These are phyloP conservation scores for Oreonectes daqikongensis DNA, from an alignment of 2,797 vertebrate genomes.

Conservation along the genomic window DNA sequence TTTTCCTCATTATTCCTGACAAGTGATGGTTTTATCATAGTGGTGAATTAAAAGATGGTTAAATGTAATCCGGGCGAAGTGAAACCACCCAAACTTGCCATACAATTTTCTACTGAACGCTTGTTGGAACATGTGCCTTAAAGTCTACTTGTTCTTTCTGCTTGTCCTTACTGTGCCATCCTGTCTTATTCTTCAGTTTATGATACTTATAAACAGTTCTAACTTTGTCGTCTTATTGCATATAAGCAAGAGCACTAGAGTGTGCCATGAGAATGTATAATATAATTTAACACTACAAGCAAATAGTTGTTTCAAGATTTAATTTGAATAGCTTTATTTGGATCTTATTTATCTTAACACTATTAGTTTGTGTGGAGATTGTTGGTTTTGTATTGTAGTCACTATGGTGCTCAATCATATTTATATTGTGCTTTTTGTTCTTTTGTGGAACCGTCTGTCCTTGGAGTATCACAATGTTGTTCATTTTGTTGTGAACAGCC, in stretches of 20 bases:
- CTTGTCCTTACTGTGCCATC: not conserved
- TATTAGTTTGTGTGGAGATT: conserved; percentile 16
- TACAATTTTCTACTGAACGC: not conserved
- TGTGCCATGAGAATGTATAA: conserved; percentile 13
- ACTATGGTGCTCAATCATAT: conserved; percentile 38
- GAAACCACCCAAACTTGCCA: not conserved
- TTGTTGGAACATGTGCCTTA: conserved; percentile 37
- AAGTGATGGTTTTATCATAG: conserved; percentile 12
- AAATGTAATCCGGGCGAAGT: conserved; percentile 3
- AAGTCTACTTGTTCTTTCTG: conserved; percentile 15
- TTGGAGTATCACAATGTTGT: conserved; percentile 64
- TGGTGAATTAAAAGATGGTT: not conserved
- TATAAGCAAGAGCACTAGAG: not conserved
- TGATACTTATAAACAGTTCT: conserved; percentile 16
- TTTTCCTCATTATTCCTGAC: conserved; percentile 3
- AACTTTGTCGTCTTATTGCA: not conserved
- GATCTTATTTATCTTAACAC: conserved; percentile 23
- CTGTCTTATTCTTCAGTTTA: not conserved
- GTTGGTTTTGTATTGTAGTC: conserved; percentile 1
- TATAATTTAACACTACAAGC: conserved; percentile 20
- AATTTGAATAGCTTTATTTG: not conserved
- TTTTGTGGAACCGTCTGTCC: conserved; percentile 61
- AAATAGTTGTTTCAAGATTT: not conserved
- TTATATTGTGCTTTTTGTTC: conserved; percentile 46
- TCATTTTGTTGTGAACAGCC: conserved; percentile 44